Conservation (phyloP, 2,888 invertebrate genomes). For the Cantharis nigra region DNA sequence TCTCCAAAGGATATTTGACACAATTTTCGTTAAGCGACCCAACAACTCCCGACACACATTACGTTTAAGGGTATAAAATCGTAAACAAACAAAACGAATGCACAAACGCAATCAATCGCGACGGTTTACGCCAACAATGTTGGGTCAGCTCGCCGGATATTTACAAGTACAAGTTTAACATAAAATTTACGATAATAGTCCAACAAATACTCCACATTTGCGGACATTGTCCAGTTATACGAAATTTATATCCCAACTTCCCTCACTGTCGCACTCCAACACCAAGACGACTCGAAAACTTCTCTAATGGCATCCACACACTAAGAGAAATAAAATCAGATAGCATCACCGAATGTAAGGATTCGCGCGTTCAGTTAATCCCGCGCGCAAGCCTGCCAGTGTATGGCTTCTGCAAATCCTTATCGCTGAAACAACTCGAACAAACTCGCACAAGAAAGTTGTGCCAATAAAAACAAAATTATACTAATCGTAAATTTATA, state of each 20-base stretch:
- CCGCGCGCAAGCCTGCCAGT: background rate
- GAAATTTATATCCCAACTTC: slow-evolving; percentile 16
- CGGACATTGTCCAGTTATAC: slow-evolving; percentile 19
- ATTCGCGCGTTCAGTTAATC: background rate
- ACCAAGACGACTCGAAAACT: background rate
- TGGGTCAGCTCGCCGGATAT: slow-evolving; percentile 24
- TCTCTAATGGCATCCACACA: background rate
- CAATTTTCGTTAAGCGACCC: slow-evolving; percentile 1
- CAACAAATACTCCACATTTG: slow-evolving; percentile 25
- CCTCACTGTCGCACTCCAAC: slow-evolving; percentile 10
- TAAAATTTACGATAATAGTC: slow-evolving; percentile 29
- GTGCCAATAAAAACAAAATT: background rate
- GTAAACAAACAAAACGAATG: slow-evolving; percentile 24
- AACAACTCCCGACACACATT: background rate
- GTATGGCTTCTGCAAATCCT: background rate
- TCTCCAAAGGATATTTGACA: slow-evolving; percentile 11
- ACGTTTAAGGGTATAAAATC: background rate
- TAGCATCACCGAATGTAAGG: background rate
- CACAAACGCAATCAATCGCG: slow-evolving; percentile 23
- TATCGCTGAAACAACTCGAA: background rate
- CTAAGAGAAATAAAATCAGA: background rate
- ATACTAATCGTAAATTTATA: background rate
- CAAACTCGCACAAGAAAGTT: background rate
- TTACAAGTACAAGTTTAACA: slow-evolving; percentile 23
- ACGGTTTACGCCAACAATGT: slow-evolving; percentile 17